Percentiles rank a stretch among this genome's conserved stretches.
phyloP scores from a whole-genome alignment of 2,113 vertebrate species.

The Podarcis cretensis region DNA sequence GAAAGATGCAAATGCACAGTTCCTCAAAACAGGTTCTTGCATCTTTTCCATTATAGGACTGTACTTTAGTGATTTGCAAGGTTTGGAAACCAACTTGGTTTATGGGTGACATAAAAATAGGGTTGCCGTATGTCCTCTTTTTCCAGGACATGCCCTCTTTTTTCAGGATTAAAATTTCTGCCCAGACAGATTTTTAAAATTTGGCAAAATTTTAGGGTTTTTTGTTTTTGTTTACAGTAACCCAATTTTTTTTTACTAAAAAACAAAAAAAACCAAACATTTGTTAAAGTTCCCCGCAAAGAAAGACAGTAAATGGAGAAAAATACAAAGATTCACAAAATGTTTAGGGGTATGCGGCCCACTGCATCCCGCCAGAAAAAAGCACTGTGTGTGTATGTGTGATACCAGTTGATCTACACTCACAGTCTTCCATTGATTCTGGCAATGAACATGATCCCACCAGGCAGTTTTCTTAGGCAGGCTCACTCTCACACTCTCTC shows the following conservation, averaged over 20 bases:
- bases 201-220: too few species aligned
- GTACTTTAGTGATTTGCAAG: background rate
- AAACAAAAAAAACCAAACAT: too few species aligned
- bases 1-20: background rate
- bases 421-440: slow-evolving; percentile 83
- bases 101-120: background rate
- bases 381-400: slow-evolving; percentile 20
- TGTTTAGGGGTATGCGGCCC: too few species aligned
- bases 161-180: too few species aligned
- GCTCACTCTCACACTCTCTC: slow-evolving; percentile 46
- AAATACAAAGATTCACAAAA: too few species aligned
- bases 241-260: background rate
- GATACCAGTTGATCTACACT: slow-evolving; percentile 75
- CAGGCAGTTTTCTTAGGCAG: slow-evolving; percentile 83
- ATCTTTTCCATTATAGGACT: background rate
- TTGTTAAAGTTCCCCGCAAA: too few species aligned
- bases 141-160: too few species aligned
- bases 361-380: too few species aligned
- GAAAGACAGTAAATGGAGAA: too few species aligned
- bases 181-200: too few species aligned
- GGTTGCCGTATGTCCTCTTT: too few species aligned
- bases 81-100: background rate
- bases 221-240: too few species aligned
- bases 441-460: slow-evolving; percentile 79
- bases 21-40: background rate